Evolutionary conservation across 2,797 vertebrate species (phyloP).

Genomic region (Gymnothorax reevesii): DNA sequence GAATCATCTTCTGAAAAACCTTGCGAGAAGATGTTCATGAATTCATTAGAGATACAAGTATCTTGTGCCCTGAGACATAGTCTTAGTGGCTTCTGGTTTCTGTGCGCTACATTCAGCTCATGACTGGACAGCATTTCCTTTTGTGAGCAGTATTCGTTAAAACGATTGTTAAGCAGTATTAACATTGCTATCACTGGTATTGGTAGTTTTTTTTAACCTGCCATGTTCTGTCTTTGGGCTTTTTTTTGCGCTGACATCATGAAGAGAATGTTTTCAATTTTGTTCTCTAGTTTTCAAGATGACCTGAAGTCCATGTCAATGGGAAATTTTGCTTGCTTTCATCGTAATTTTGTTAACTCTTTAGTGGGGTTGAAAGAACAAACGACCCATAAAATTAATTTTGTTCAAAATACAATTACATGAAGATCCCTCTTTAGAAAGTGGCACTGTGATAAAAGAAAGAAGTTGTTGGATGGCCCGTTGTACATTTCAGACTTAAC

Average conservation of each 20-base stretch:
- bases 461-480: not conserved
- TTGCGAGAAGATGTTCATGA: not conserved
- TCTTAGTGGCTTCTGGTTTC: not conserved
- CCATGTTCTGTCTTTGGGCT: not conserved
- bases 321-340: not conserved
- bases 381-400: not conserved
- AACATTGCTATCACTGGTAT: not conserved
- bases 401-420: not conserved
- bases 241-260: not conserved
- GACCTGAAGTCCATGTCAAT: not conserved
- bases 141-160: not conserved
- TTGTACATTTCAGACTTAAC: not conserved
- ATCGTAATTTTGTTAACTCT: not conserved
- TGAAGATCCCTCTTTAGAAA: not conserved
- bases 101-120: not conserved
- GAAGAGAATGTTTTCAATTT: not conserved
- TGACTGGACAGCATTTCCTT: not conserved
- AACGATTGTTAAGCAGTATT: not conserved
- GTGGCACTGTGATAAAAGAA: not conserved
- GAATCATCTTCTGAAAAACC: not conserved
- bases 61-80: not conserved
- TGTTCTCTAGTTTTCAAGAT: not conserved
- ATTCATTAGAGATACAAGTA: not conserved
- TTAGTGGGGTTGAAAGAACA: not conserved
- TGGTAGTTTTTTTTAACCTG: not conserved